phyloP scores from a whole-genome alignment of 2,888 invertebrate species.

The Nomada lathburiana region DNA sequence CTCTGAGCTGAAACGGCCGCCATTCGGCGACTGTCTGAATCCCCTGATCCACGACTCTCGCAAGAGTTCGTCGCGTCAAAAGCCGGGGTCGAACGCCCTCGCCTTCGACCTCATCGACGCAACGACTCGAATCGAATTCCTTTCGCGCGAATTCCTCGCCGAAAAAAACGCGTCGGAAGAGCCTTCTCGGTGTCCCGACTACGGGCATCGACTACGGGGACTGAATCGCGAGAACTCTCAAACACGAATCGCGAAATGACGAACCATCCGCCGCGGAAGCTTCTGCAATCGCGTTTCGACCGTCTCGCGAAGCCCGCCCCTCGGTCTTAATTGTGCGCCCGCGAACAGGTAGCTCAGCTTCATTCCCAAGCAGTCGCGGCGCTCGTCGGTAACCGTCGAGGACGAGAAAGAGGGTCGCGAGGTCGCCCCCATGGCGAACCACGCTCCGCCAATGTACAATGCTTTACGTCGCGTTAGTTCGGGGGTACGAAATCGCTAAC shows the following conservation, averaged over 20 bases:
- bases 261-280: background rate
- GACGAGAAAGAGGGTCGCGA: conserved; percentile 48
- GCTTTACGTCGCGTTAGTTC: conserved; percentile 40
- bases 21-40: conserved; percentile 6
- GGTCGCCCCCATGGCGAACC: conserved; percentile 15
- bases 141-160: no score
- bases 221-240: background rate
- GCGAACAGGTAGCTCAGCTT: conserved; percentile 12
- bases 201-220: no score
- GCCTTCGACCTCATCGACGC: no score
- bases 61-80: conserved; percentile 2
- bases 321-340: background rate
- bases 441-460: conserved; percentile 42
- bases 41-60: conserved; percentile 3
- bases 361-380: conserved; percentile 16
- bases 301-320: background rate
- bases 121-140: no score
- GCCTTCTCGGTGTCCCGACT: background rate
- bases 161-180: background rate
- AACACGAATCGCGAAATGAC: background rate
- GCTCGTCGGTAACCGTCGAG: conserved; percentile 23
- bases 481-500: conserved; percentile 69
- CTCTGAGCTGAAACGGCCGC: conserved; percentile 2
- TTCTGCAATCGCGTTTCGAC: background rate
- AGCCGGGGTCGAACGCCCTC: background rate